Evolutionary conservation across 1,140 invertebrate species (phyloP), one percentile per base, ranked within the genome.

Genomic region (Pemphigus obesinymphae): DNA sequence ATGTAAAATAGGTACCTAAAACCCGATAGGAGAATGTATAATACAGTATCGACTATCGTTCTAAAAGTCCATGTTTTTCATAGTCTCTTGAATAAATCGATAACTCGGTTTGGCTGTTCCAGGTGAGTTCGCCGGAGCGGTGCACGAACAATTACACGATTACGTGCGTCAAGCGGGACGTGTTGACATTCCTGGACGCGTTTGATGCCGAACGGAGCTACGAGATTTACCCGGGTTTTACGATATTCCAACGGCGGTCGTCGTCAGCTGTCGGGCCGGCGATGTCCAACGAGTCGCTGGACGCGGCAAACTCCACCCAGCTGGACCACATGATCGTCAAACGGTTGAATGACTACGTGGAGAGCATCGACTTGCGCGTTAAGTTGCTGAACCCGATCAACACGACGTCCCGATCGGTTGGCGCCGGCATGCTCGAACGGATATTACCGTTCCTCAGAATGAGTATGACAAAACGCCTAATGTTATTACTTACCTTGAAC

Each of bases 91-190:
- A n/a, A n/a, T n/a, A n/a, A n/a, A n/a, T n/a, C n/a, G n/a, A n/a
- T n/a, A n/a, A n/a, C n/a, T n/a, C n/a, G n/a, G 8, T 66, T 26
- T 0, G 31, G 6, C 10, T 61, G 31, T 70, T 70, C 8, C 29
- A 73, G 70, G 70, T 31, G 26, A 2, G 0, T 50, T 20, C 43
- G 7, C 15, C 17, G 17, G 26, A 0, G 17, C 31, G 53, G 26
- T 80, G 76, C 23, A 13, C 76, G 1, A 61, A 80, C 55, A 61
- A 80, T 15, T 80, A 80, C 76, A 80, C 76, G 17, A 63, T 80
- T 37, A 13, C 37, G n/a, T 80, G 76, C 8, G 76, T 63, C 23
- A 80, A 80, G 37, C 43, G 23, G 26, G 76, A 80, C 17, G 23
- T 80, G 15, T 40, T 80, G 0, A 5, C n/a, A 7, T 31, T 61